phyloP scores from a whole-genome alignment of 2,888 invertebrate species.

The Periphyllus acericola region DNA sequence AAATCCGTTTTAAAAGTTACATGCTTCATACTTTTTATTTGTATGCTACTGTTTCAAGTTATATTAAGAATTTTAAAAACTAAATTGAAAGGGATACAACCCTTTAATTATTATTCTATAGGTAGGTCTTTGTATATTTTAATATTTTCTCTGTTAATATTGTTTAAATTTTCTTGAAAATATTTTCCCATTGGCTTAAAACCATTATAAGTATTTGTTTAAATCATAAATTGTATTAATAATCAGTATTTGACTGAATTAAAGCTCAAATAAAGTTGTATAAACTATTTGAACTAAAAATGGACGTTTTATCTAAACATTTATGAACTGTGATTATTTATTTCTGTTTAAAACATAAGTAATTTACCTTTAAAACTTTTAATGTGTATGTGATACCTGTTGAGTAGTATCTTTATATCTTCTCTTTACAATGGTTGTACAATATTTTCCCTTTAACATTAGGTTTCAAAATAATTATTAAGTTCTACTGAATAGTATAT shows the following conservation, averaged over 20 bases:
- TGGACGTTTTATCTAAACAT: not conserved
- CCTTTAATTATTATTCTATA: no score
- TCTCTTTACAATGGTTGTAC: not conserved
- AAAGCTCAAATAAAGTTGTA: conserved; percentile 20
- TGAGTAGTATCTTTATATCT: not conserved
- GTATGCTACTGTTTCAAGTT: no score
- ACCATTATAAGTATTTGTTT: not conserved
- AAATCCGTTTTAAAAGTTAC: no score
- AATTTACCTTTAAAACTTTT: not conserved
- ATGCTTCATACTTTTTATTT: no score
- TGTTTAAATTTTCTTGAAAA: not conserved
- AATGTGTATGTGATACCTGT: conserved; percentile 18
- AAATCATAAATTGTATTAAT: not conserved
- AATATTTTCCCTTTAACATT: not conserved
- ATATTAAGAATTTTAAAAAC: no score
- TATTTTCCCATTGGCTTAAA: not conserved
- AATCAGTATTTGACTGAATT: not conserved
- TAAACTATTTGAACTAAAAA: conserved; percentile 8
- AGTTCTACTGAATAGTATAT: not conserved
- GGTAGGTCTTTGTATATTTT: no score
- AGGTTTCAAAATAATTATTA: not conserved
- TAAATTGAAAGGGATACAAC: no score
- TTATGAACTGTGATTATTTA: not conserved
- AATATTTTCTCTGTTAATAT: not conserved
- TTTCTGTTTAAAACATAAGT: not conserved